These are phyloP conservation scores for Palythoa grandis DNA, from an alignment of 92 coral and sea anemone genomes.

Conservation along the genomic window DNA sequence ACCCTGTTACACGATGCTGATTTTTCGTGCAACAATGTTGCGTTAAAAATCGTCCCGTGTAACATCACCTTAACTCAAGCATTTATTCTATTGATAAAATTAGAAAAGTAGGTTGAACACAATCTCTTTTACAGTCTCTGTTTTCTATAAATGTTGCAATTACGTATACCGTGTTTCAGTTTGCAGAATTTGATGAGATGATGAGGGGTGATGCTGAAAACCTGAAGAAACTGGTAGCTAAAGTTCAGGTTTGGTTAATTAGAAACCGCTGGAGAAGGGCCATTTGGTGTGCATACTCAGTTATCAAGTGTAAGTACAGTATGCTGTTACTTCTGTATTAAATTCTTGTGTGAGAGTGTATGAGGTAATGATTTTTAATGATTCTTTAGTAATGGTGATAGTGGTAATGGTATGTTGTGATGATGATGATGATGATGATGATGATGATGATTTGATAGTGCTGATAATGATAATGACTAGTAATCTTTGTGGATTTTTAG, in stretches of 20 bases:
- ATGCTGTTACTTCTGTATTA: not conserved
- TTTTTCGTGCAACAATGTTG: too few species aligned
- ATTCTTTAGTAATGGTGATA: not conserved
- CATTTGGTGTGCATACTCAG: conserved; percentile 92
- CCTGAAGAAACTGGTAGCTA: conserved; percentile 85
- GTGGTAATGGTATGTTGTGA: not conserved
- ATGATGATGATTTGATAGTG: too few species aligned
- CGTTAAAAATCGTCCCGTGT: too few species aligned
- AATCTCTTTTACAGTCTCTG: not conserved
- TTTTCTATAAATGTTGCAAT: too few species aligned
- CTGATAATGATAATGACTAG: not conserved
- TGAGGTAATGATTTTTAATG: too few species aligned
- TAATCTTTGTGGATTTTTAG: not conserved
- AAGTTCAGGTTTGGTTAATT: conserved; percentile 85
- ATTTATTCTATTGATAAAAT: not conserved
- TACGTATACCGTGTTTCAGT: conserved; percentile 52
- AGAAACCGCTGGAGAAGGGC: conserved; percentile 94
- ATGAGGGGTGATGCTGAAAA: conserved; percentile 95
- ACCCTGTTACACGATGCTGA: too few species aligned
- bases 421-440: too few species aligned
- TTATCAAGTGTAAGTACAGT: conserved; percentile 82
- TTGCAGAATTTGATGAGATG: conserved; percentile 94
- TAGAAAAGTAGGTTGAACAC: too few species aligned
- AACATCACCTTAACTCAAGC: too few species aligned
- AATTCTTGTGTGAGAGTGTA: not conserved